Conservation (phyloP, 1,140 invertebrate genomes). For the Thaumetopoea pityocampa region DNA sequence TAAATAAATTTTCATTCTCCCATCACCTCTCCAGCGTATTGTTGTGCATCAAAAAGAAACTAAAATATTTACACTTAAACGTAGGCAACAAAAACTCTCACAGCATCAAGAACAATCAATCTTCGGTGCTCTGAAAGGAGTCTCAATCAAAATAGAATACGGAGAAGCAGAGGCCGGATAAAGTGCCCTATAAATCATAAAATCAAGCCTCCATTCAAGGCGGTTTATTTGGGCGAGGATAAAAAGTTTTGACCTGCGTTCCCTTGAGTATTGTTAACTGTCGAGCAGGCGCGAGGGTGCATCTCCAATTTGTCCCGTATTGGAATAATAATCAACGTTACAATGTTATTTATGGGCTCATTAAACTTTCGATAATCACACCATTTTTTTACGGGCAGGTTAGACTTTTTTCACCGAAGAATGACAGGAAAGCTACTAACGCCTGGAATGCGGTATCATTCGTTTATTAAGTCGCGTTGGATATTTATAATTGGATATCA, state of each 20-base stretch:
- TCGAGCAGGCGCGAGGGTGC: conserved; percentile 41
- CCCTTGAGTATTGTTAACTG: conserved; percentile 44
- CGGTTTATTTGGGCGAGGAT: conserved; percentile 52
- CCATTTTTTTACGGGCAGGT: conserved; percentile 28
- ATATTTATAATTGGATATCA: conserved; percentile 49
- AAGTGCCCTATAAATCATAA: conserved; percentile 72
- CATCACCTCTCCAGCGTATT: conserved; percentile 2
- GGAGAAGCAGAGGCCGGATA: conserved; percentile 58
- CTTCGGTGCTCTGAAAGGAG: conserved; percentile 63
- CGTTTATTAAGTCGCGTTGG: conserved; percentile 38
- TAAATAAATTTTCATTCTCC: conserved; percentile 1
- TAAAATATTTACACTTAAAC: conserved; percentile 58
- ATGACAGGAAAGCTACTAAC: conserved; percentile 13
- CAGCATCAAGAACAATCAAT: conserved; percentile 70
- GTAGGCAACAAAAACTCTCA: conserved; percentile 65
- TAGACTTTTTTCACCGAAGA: conserved; percentile 19
- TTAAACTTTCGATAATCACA: conserved; percentile 64
- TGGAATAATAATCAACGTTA: conserved; percentile 50
- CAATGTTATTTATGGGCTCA: conserved; percentile 61
- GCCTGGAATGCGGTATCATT: conserved; percentile 18
- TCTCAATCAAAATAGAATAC: conserved; percentile 72
- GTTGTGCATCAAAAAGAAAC: conserved; percentile 28
- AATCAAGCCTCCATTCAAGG: conserved; percentile 66
- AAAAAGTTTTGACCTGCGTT: conserved; percentile 54
- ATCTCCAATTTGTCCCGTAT: conserved; percentile 65